phyloP scores from a whole-genome alignment of 92 coral and sea anemone genomes.

The Epizoanthus scotinus region DNA sequence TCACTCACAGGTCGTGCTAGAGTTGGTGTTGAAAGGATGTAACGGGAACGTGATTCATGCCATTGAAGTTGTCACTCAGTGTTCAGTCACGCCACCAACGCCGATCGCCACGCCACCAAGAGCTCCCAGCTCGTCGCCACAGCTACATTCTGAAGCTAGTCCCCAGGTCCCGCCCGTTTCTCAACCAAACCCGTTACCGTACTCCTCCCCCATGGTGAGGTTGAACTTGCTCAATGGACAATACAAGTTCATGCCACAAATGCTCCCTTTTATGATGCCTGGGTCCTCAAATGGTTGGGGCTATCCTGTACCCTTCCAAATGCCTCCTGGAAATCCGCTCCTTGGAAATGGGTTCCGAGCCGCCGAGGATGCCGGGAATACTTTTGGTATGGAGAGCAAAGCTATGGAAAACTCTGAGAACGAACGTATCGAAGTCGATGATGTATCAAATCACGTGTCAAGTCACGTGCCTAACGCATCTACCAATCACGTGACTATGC shows the following conservation, averaged over 20 bases:
- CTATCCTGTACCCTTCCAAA: conserved; percentile 54
- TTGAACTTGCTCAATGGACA: conserved; percentile 74
- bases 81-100: conserved; percentile 49
- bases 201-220: conserved; percentile 65
- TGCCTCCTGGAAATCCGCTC: conserved; percentile 27
- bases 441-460: conserved; percentile 5
- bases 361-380: not conserved
- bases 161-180: conserved; percentile 44
- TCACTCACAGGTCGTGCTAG: conserved; percentile 67
- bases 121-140: conserved; percentile 31
- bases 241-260: conserved; percentile 60
- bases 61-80: conserved; percentile 82
- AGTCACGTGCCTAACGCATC: conserved; percentile 1
- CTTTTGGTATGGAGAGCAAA: not conserved
- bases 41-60: conserved; percentile 93
- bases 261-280: conserved; percentile 81
- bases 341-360: conserved; percentile 30
- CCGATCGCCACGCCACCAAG: conserved; percentile 44
- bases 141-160: conserved; percentile 25
- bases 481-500: conserved; percentile 11
- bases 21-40: conserved; percentile 87
- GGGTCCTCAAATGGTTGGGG: conserved; percentile 58
- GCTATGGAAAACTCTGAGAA: not conserved
- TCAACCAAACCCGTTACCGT: conserved; percentile 42
- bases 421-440: conserved; percentile 16